Evolutionary conservation across 2,113 vertebrate species (phyloP), one percentile per base, ranked within the genome.

Genomic region (Poecilia latipinna): DNA sequence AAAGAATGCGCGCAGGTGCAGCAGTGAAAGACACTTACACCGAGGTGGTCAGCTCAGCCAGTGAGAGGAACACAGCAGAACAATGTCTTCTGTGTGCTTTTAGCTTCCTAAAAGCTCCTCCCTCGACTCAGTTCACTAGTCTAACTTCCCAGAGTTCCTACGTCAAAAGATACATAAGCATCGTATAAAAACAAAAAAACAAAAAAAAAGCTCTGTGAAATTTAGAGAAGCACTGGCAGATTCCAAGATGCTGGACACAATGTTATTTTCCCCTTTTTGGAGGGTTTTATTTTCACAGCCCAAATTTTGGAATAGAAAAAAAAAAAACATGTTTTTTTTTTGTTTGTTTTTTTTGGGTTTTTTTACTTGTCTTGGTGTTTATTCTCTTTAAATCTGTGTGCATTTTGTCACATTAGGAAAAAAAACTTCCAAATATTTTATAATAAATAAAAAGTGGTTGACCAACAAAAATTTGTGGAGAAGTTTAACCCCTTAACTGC

Each of bases 1-100:
- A 79, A 80, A 79, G 76, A 86, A 77, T 61, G 76, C 39, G 80
- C 71, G 65, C 61, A 71, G 72, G 73, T 67, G 79, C 88, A 80
- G 72, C 80, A 77, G 78, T 83, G 70, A n/a, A 61, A 79, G 48
- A 84, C 84, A 82, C 73, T 44, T 61, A 68, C 72, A 83, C 32
- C 73, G 11, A 68, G 70, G 65, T 67, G 69, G 71, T 63, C 22
- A 1, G 72, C 57, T 64, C 28, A 65, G 24, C 66, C 6, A 44
- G 29, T 35, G 6, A 8, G 32, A 61, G 64, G 68, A 82, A 72
- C 76, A 65, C 29, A 77, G 33, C 37, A n/a, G 63, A 24, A 51
- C 60, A 57, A 11, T 69, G 60, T 26, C 4, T 64, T 33, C 60
- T 65, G n/a, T 68, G 29, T 15, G 31, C 12, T 33, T 60, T 28